A percentile compares a stretch with the other conserved stretches of the same genome.
Evolutionary conservation across 2,888 invertebrate genomes (phyloP).

Genomic region (Hanleya hanleyi): DNA sequence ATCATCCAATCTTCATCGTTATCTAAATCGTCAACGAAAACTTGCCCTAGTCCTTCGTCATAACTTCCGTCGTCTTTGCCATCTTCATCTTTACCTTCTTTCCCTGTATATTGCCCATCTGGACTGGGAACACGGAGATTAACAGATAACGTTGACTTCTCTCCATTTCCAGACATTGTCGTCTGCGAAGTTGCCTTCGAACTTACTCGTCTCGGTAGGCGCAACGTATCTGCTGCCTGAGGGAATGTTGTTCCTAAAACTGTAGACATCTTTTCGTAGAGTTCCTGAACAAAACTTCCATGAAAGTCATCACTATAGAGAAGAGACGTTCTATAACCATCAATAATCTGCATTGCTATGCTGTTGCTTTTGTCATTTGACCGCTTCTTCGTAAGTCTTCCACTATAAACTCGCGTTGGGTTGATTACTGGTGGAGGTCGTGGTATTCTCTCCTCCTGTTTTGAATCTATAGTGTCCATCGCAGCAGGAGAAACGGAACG

Average conservation of each 20-base stretch:
- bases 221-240: background rate
- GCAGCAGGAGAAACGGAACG: conserved; percentile 1
- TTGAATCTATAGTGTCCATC: background rate
- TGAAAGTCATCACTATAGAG: conserved; percentile 8
- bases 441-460: background rate
- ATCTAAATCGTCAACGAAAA: background rate
- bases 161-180: background rate
- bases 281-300: background rate
- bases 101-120: background rate
- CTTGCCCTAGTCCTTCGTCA: background rate
- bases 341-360: conserved; percentile 9
- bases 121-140: background rate
- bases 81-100: background rate
- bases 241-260: background rate
- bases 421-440: background rate
- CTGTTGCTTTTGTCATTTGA: background rate
- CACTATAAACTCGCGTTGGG: background rate
- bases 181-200: background rate
- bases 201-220: background rate
- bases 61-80: background rate
- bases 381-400: background rate
- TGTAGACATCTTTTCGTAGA: background rate
- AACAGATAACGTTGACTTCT: background rate
- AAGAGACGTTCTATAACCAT: conserved; percentile 16
- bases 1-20: background rate